Percentiles rank a stretch among this genome's conserved stretches.
Evolutionary conservation across 2,113 vertebrate genomes (phyloP).

Genomic region (Microcebus ravelobensis): DNA sequence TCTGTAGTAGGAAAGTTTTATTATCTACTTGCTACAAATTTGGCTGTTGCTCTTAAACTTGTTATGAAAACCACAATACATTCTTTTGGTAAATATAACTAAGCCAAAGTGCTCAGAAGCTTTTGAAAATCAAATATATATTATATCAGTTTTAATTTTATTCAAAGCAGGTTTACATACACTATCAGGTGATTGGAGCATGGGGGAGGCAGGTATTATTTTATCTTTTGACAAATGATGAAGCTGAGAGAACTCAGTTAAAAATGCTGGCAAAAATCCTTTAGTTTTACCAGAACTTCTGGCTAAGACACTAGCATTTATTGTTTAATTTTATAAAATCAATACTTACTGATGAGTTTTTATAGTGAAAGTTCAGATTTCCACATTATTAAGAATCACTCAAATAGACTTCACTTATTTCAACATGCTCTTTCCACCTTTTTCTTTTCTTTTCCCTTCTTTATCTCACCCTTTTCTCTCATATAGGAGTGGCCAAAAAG

Average conservation of each 20-base stretch:
- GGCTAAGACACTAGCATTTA: not conserved
- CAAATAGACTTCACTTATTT: not conserved
- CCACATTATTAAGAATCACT: not conserved
- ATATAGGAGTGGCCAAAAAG: not conserved
- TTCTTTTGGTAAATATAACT: not conserved
- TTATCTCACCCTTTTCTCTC: not conserved
- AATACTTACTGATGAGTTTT: not conserved
- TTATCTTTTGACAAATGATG: not conserved
- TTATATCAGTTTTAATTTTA: not conserved
- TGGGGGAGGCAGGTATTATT: not conserved
- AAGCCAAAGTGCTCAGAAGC: not conserved
- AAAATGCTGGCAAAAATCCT: not conserved
- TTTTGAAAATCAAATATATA: slow-evolving; percentile 4
- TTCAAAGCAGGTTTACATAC: not conserved
- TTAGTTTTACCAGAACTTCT: not conserved
- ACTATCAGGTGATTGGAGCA: not conserved
- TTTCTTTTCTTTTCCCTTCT: not conserved
- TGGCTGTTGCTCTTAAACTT: not conserved
- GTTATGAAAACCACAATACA: not conserved
- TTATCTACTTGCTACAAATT: not conserved
- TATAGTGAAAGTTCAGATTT: not conserved
- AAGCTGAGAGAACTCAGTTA: not conserved
- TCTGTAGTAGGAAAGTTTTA: not conserved
- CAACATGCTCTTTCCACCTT: not conserved
- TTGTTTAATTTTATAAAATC: not conserved